Evolutionary conservation across 2,797 vertebrate species (phyloP).

Genomic region (Octomys mimax): DNA sequence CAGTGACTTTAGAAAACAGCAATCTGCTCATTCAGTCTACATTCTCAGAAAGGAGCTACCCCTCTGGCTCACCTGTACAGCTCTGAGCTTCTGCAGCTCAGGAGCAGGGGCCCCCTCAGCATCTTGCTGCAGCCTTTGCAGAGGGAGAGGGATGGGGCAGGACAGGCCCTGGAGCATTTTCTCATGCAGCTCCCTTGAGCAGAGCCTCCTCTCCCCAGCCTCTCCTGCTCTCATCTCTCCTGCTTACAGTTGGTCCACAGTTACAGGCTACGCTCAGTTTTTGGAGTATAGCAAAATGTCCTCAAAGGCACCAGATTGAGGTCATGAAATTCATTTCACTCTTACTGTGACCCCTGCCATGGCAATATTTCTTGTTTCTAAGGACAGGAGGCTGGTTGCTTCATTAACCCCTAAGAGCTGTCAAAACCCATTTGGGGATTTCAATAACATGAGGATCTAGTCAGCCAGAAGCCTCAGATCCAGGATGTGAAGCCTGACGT

Average conservation of each 20-base stretch:
- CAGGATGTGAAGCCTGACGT: neutral
- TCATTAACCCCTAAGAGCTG: conserved; percentile 70
- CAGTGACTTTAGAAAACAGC: neutral
- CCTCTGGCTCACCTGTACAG: neutral
- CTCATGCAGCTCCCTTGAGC: accelerated
- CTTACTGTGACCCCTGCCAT: conserved; percentile 28
- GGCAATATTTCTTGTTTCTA: conserved; percentile 33
- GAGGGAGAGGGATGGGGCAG: neutral
- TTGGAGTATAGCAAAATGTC: neutral
- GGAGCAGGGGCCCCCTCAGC: neutral
- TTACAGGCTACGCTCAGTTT: neutral
- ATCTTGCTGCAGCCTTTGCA: accelerated
- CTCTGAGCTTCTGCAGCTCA: neutral
- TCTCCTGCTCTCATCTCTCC: neutral
- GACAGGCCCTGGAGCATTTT: accelerated
- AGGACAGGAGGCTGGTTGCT: neutral
- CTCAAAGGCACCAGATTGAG: conserved; percentile 29
- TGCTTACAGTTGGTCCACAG: neutral
- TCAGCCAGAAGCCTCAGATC: neutral
- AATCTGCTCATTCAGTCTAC: neutral
- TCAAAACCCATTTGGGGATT: conserved; percentile 58
- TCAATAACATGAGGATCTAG: conserved; percentile 33
- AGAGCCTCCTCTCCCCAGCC: neutral
- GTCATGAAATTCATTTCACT: conserved; percentile 73
- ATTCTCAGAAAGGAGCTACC: neutral